phyloP scores from a whole-genome alignment of 2,113 vertebrate genomes.

The Stictonetta naevosa region DNA sequence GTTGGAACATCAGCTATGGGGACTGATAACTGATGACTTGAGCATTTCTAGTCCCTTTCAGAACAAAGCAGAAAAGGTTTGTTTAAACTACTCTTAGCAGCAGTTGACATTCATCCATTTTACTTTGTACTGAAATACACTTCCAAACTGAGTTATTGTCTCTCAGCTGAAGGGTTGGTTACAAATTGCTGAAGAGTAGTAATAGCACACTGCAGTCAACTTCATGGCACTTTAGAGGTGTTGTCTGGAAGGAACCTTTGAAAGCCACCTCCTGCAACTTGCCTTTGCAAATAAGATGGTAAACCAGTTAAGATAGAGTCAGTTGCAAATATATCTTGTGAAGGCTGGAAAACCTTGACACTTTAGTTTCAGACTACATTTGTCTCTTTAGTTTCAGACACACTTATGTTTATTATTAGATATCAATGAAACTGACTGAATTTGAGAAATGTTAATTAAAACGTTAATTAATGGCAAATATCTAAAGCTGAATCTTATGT shows the following conservation, averaged over 20 bases:
- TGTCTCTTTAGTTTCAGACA: neutral
- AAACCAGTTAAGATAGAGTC: neutral
- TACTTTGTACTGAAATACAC: neutral
- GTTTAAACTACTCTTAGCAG: neutral
- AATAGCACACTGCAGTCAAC: neutral
- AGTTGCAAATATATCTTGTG: neutral
- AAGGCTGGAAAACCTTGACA: neutral
- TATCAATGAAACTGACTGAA: neutral
- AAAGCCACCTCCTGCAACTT: neutral
- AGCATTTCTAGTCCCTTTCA: neutral
- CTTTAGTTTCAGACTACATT: neutral
- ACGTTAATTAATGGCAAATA: neutral
- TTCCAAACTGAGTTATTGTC: neutral
- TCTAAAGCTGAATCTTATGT: neutral
- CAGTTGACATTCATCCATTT: neutral
- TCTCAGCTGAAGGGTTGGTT: neutral
- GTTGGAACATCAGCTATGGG: neutral
- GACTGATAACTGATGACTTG: neutral
- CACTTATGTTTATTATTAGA: neutral
- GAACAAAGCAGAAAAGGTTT: neutral
- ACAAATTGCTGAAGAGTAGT: neutral
- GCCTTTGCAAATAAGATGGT: accelerated
- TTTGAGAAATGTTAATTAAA: neutral
- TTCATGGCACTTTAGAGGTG: neutral
- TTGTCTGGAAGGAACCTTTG: neutral